These are phyloP conservation scores for Chorisops tibialis DNA, from an alignment of 2,888 invertebrate genomes.

Conservation along the genomic window DNA sequence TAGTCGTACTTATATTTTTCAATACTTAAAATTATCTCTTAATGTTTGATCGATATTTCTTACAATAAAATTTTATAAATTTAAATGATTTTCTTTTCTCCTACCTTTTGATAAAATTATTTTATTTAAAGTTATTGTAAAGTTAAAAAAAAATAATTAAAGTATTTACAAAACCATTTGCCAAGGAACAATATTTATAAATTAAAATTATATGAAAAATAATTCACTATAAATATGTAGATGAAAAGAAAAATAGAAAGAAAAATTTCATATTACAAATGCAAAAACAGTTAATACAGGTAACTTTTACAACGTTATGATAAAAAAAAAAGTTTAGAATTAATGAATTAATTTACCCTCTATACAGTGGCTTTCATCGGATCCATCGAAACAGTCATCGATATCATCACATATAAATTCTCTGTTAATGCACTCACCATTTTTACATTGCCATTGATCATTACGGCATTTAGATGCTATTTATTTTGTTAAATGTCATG, in stretches of 20 bases:
- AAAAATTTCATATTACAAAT: background rate
- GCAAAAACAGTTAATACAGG: background rate
- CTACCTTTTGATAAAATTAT: background rate
- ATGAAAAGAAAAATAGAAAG: background rate
- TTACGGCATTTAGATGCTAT: slow-evolving; percentile 36
- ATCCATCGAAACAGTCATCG: slow-evolving; percentile 60
- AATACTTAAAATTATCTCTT: background rate
- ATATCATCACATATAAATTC: slow-evolving; percentile 58
- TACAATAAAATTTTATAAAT: background rate
- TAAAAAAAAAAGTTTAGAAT: background rate
- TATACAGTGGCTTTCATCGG: slow-evolving; percentile 55
- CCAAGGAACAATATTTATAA: background rate
- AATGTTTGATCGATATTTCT: background rate
- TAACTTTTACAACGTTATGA: too few relatives aligned
- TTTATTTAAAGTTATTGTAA: background rate
- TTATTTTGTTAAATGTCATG: slow-evolving; percentile 25
- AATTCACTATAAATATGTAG: background rate
- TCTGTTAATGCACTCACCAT: slow-evolving; percentile 60
- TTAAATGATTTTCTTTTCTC: background rate
- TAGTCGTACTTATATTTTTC: background rate
- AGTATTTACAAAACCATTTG: background rate
- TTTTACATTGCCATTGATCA: slow-evolving; percentile 61
- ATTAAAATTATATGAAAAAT: background rate
- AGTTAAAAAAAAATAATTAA: background rate
- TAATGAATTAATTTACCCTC: slow-evolving; percentile 40